A percentile compares a stretch with the other conserved stretches of the same genome.
Evolutionary conservation across 2,888 invertebrate species (phyloP).

Genomic region (Digitonthophagus gazella): DNA sequence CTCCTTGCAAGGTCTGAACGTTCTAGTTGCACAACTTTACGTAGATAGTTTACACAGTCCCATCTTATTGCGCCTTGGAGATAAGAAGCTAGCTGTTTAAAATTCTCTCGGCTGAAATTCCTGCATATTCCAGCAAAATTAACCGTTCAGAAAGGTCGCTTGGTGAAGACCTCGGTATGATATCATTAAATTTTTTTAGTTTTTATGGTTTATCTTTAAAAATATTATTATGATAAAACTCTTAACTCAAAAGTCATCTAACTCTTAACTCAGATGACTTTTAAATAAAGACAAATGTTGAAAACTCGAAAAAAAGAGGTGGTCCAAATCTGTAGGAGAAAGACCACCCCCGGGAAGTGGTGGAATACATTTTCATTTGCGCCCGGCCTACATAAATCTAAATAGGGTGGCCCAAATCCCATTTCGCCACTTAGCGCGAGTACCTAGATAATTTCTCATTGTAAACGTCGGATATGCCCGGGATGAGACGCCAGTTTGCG

Average conservation of each 20-base stretch:
- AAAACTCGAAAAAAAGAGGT: neutral
- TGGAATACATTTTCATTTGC: slow-evolving; percentile 41
- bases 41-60: no score
- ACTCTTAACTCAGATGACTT: neutral
- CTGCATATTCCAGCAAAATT: no score
- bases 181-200: no score
- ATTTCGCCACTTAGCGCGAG: slow-evolving; percentile 42
- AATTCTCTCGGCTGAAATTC: no score
- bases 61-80: no score
- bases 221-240: no score
- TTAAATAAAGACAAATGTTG: neutral
- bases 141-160: no score
- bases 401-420: slow-evolving; percentile 42
- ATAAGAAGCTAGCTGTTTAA: no score
- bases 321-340: neutral
- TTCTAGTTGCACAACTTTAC: neutral
- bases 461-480: slow-evolving; percentile 29
- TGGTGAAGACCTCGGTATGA: no score
- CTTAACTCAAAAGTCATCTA: no score
- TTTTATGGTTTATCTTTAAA: no score
- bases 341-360: neutral
- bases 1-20: neutral
- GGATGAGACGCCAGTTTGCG: slow-evolving; percentile 3
- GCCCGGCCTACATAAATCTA: slow-evolving; percentile 40
- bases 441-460: slow-evolving; percentile 43